Percentiles rank a stretch among this genome's conserved stretches.
Conservation (phyloP, 2,797 vertebrate genomes). For the Hydrocynus forskahlii region DNA sequence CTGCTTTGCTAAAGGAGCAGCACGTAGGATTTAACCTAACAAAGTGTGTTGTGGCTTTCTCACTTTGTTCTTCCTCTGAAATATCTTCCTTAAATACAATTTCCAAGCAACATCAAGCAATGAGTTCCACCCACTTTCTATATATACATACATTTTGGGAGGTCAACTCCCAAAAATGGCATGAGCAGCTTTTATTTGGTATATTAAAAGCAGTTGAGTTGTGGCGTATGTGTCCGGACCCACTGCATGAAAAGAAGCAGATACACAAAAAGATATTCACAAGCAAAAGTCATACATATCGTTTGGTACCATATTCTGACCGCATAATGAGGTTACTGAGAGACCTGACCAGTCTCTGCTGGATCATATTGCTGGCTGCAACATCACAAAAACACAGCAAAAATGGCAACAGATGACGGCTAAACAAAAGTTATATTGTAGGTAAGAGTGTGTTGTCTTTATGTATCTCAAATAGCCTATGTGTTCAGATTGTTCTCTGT, state of each 20-base stretch:
- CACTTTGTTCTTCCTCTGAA: background rate
- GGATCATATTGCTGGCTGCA: too few species aligned
- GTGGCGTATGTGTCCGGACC: background rate
- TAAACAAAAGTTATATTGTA: too few species aligned
- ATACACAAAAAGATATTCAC: too few species aligned
- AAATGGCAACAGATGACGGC: too few species aligned
- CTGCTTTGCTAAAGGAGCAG: background rate
- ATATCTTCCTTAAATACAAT: background rate
- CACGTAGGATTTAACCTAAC: background rate
- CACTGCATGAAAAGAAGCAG: background rate
- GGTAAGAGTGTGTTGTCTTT: too few species aligned
- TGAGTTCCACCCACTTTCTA: too few species aligned
- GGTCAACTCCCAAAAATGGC: background rate
- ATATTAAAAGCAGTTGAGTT: background rate
- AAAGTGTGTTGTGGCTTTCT: background rate
- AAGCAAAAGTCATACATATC: background rate
- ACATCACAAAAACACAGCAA: too few species aligned
- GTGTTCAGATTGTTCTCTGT: too few species aligned
- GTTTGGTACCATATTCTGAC: background rate
- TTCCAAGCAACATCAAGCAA: background rate
- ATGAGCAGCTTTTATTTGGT: background rate
- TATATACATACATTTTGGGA: too few species aligned
- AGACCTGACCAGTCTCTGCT: too few species aligned
- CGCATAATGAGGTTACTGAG: too few species aligned
- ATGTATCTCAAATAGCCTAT: too few species aligned